phyloP scores from a whole-genome alignment of 2,888 invertebrate species.

The Altica lythri region DNA sequence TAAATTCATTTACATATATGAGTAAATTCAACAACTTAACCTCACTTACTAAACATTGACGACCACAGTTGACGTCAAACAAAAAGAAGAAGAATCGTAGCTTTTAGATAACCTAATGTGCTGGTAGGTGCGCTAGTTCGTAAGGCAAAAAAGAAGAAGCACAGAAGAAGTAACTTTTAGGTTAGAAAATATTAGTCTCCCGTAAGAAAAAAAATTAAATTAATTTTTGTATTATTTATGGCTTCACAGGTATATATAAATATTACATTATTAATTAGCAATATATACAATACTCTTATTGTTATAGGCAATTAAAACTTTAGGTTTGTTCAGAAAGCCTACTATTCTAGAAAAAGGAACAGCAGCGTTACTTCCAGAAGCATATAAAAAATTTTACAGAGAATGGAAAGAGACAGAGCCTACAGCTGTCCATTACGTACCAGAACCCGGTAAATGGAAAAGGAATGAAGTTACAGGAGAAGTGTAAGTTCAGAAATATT shows the following conservation, averaged over 20 bases:
- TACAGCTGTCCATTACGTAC: constrained; percentile 70
- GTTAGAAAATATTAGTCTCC: too few species aligned
- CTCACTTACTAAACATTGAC: too few species aligned
- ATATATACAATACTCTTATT: constrained; percentile 10
- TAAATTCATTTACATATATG: too few species aligned
- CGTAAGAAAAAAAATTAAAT: too few species aligned
- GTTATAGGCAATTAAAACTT: constrained; percentile 50
- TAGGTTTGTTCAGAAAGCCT: constrained; percentile 48
- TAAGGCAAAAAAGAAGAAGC: too few species aligned
- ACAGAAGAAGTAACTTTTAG: too few species aligned
- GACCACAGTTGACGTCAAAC: too few species aligned
- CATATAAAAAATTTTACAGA: constrained; percentile 83
- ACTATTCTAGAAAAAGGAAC: constrained; percentile 66
- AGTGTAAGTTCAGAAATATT: constrained; percentile 60
- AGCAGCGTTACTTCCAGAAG: constrained; percentile 73
- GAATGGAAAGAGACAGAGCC: constrained; percentile 77
- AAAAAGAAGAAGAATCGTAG: too few species aligned
- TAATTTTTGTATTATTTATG: constrained; percentile 11
- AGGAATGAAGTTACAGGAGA: constrained; percentile 74
- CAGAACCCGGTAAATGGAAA: constrained; percentile 74
- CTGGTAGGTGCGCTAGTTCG: too few species aligned
- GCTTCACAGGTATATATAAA: constrained; percentile 17
- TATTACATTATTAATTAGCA: background rate
- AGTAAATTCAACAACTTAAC: too few species aligned
- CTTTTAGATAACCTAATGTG: too few species aligned